Base-by-base conservation (phyloP, 2,113 vertebrate genomes). In the Oostethus manadensis region DNA sequence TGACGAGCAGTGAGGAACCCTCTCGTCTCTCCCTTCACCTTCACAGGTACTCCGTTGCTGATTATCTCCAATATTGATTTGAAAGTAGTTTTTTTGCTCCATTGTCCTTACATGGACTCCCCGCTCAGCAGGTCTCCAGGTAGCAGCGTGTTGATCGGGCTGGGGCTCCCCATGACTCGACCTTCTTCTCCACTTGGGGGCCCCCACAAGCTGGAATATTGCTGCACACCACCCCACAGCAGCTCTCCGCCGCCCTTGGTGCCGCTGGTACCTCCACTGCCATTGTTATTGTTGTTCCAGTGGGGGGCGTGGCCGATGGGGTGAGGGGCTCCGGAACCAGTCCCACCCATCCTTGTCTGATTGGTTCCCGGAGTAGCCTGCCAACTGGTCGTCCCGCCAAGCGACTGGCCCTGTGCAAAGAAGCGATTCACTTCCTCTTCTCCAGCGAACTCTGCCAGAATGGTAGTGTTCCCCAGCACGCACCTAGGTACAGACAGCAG, bases 361-460 rank as follows among this genome's bases (percentile, higher is more conserved):
- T 90, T 90, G 89, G 86, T 83, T 75, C 92, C 91, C 14, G 91
- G 86, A 84, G 90, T 88, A 79, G 94, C 91, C 85, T 98, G 96
- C 96, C 96, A 98, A 91, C 95, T 95, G 86, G 93, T 94, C 55
- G 92, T 93, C 80, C 91, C 91, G 0, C 93, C 92, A 51, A 96
- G 91, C 0, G 92, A 82, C 76, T 97, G 93, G 88, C 95, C 93
- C 81, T 98, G 96, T 76, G 96, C 95, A 80, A 98, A 88, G 92
- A 98, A 98, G 43, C 94, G 94, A 74, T 94, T 96, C 66, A 98
- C 94, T 64, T 98, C 95, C 47, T 98, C 95, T 72, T 98, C 95
- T 0, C 94, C 92, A 0, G 95, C 95, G 3, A 98, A 97, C 87
- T 98, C 95, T 0, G 95, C 95, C 88, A 98, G 85, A 86, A 97